Evolutionary conservation across 2,888 invertebrate species (phyloP), one percentile per base, ranked within the genome.

Genomic region (Encarsia formosa): DNA sequence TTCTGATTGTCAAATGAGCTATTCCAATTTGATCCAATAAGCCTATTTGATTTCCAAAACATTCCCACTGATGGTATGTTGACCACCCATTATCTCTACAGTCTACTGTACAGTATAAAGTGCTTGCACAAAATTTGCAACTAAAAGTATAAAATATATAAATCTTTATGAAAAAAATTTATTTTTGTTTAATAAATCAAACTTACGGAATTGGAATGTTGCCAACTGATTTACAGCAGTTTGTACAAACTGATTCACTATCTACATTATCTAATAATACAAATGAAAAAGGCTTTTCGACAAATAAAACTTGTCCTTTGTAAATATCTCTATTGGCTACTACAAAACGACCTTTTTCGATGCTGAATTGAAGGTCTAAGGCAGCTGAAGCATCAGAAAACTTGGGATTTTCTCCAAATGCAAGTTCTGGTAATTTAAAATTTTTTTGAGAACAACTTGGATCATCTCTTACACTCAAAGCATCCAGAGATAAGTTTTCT

Each of bases 251-350:
- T 15, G 65, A 62, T 67, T 80, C 72, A 60, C 76, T 73, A 23
- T 73, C 67, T 56, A 76, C 74, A 62, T 76, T 68, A 52, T 81
- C 79, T 9, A 85, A 69, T 56, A 82, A 78, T 2, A 91, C 88
- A 72, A 88, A 87, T 1, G 88, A 83, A 69, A 86, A 88, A 0
- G 94, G 88, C 61, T 84, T 81, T 71, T 95, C 95, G 0, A 84
- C 78, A 69, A 92, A 88, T 32, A 96, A 71, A 1, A 87, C 77
- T 61, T 89, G 86, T 0, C 89, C 90, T 40, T 80, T 77, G 8
- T 75, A 70, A 3, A 88, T 77, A 26, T 76, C 69, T 53, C 77
- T 75, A 11, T 75, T 79, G 1, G 87, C 81, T 24, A 83, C 67
- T 13, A 91, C 83, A 69, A 83, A 80, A 24, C 89, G 78, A 0